Evolutionary conservation across 1,140 invertebrate genomes (phyloP), one percentile per base, ranked within the genome.

Genomic region (Zaprionus tsacasi): DNA sequence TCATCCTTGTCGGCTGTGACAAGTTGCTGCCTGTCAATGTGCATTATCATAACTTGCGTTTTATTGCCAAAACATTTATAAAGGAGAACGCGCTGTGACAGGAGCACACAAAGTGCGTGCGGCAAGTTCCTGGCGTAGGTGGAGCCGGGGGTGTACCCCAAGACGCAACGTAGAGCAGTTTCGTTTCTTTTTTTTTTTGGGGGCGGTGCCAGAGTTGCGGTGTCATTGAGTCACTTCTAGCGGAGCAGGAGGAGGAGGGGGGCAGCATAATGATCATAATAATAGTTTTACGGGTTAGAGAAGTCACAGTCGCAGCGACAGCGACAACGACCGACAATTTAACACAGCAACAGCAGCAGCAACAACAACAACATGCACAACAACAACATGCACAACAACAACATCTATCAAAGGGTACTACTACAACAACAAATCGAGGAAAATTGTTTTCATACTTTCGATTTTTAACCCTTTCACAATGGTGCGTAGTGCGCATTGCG

Each of bases 51-150:
- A 89, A 89, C 74, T 83, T 71, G 83, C 70, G 70, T 80, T 88
- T 88, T 88, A 89, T 83, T 88, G 83, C 77, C 80, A 88, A 88
- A 89, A 88, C 85, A 89, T 88, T 87, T 87, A 87, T 88, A 77
- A 88, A 79, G 57, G 56, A 71, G 45, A 43, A 54, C 25, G 27
- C 17, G 10, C n/a, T 64, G 40, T 45, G 66, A 56, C 58, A 73
- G 65, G 27, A 68, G 65, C 63, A 56, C 73, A 78, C 73, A 78
- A 88, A 88, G 83, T 88, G 83, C 83, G 83, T 88, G 83, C 60
- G 69, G 70, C 87, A 82, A 82, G 82, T 70, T 81, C 43, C 55
- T 56, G 11, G 11, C 10, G 11, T 3, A 38, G 36, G 40, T 3
- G 40, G n/a, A n/a, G 21, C 21, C 1, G 6, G 40, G 2, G 6